Evolutionary conservation across 2,888 invertebrate genomes (phyloP).

Genomic region (Automeris io): DNA sequence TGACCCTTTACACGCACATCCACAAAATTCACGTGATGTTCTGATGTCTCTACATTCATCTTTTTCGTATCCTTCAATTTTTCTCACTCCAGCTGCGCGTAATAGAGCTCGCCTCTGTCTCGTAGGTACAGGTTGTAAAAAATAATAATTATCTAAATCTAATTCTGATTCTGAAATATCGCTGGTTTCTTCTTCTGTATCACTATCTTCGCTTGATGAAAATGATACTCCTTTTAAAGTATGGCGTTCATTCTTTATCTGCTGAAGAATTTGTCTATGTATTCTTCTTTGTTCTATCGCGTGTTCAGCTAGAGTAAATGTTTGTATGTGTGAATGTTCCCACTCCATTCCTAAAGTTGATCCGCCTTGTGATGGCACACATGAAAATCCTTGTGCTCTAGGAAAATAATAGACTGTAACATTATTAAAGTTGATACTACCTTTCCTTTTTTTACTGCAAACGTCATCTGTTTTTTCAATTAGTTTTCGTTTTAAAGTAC

Average conservation of each 20-base stretch:
- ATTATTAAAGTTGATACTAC: constrained; percentile 90
- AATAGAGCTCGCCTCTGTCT: constrained; percentile 91
- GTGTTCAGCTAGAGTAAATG: constrained; percentile 91
- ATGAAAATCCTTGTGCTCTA: constrained; percentile 92
- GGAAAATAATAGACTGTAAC: constrained; percentile 98
- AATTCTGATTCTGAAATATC: constrained; percentile 89
- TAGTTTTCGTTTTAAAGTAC: constrained; percentile 83
- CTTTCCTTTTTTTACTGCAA: constrained; percentile 81
- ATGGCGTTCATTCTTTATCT: constrained; percentile 83
- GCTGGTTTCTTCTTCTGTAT: constrained; percentile 89
- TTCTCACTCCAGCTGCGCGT: constrained; percentile 93
- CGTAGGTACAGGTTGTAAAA: constrained; percentile 94
- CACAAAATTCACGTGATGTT: constrained; percentile 94
- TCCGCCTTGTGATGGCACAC: constrained; percentile 93
- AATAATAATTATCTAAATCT: constrained; percentile 93
- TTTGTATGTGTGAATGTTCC: constrained; percentile 81
- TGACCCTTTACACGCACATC: constrained; percentile 93
- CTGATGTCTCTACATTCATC: constrained; percentile 96
- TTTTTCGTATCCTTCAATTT: constrained; percentile 95
- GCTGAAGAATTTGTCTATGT: constrained; percentile 88
- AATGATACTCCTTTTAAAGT: constrained; percentile 70
- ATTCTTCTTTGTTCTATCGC: constrained; percentile 91
- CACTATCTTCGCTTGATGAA: constrained; percentile 89
- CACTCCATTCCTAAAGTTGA: constrained; percentile 96
- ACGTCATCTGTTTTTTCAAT: constrained; percentile 59